Evolutionary conservation across 1,140 invertebrate species (phyloP).

Genomic region (Amphibalanus amphitrite): DNA sequence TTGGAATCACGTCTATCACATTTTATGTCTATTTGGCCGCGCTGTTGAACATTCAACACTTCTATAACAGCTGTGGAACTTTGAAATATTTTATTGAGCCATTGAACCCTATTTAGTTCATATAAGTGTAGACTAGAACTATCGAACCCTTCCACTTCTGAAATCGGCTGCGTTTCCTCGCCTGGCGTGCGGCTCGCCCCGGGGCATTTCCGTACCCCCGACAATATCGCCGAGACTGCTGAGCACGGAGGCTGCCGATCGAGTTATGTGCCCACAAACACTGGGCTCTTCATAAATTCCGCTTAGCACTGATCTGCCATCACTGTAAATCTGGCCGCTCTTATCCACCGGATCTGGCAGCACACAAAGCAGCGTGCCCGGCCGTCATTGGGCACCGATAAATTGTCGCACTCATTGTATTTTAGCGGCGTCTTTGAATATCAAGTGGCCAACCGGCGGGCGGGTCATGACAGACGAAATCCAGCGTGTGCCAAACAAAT

Average conservation of each 20-base stretch:
- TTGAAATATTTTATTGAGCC: too few species aligned
- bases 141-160: too few species aligned
- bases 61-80: too few species aligned
- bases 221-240: not conserved
- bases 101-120: too few species aligned
- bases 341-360: not conserved
- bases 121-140: too few species aligned
- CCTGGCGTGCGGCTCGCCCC: too few species aligned
- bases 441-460: not conserved
- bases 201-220: too few species aligned
- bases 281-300: conserved; percentile 1
- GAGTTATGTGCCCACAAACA: not conserved
- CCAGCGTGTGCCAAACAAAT: not conserved
- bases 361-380: not conserved
- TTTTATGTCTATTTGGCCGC: too few species aligned
- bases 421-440: not conserved
- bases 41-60: too few species aligned
- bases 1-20: too few species aligned
- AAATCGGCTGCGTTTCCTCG: too few species aligned
- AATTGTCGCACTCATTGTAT: not conserved
- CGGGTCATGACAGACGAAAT: not conserved
- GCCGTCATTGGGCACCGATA: not conserved
- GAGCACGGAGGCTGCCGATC: not conserved
- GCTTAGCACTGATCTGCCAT: not conserved
- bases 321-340: not conserved